These are phyloP conservation scores for Adelphocoris suturalis DNA, from an alignment of 2,888 invertebrate genomes.

Conservation along the genomic window DNA sequence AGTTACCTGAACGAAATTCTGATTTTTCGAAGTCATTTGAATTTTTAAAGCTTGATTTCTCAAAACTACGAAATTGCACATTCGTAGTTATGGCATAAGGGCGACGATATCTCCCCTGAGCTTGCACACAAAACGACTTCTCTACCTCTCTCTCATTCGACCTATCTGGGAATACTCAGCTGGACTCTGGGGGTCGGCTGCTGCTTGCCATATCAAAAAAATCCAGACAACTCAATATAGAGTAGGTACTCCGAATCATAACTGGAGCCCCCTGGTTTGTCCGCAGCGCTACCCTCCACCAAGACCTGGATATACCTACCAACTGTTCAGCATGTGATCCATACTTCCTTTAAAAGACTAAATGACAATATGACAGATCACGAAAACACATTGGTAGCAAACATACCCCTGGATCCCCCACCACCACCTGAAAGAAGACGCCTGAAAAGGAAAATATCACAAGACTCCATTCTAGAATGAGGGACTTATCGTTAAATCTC, in stretches of 20 bases:
- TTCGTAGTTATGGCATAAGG: too few species aligned
- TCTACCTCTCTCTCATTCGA: slow-evolving; percentile 30
- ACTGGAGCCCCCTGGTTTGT: slow-evolving; percentile 5
- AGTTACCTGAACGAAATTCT: too few species aligned
- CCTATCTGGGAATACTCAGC: neutral
- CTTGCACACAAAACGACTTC: slow-evolving; percentile 11
- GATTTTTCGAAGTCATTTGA: too few species aligned
- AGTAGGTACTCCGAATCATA: neutral
- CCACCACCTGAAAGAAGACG: neutral
- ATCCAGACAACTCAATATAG: neutral
- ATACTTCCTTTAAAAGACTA: neutral
- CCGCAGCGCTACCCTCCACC: neutral
- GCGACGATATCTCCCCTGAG: neutral
- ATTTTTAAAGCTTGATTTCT: too few species aligned
- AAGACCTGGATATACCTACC: neutral
- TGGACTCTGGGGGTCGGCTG: neutral
- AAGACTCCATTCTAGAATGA: too few species aligned
- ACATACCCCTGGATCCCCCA: neutral
- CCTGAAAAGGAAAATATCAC: too few species aligned
- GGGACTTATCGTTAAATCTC: too few species aligned
- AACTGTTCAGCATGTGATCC: neutral
- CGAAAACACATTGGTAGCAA: neutral
- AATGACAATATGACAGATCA: neutral
- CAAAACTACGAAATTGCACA: too few species aligned
- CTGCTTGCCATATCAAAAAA: neutral